phyloP scores from a whole-genome alignment of 2,797 vertebrate genomes.

The Rhynchotus rufescens region DNA sequence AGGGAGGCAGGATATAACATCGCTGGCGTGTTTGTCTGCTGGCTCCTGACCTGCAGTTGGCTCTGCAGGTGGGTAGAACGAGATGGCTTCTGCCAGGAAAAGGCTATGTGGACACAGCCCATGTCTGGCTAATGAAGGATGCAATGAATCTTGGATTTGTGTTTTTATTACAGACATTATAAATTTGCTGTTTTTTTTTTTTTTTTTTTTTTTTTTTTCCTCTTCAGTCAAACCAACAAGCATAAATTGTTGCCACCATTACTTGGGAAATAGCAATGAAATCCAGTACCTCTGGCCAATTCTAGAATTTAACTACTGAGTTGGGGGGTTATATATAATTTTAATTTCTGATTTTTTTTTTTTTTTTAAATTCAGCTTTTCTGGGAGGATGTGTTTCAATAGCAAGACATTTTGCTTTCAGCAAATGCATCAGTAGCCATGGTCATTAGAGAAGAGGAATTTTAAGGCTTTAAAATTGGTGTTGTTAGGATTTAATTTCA shows the following conservation, averaged over 20 bases:
- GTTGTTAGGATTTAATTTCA: neutral
- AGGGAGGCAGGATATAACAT: neutral
- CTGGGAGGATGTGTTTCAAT: neutral
- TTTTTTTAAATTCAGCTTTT: neutral
- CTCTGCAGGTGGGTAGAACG: neutral
- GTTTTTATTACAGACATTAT: neutral
- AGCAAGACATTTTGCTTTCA: neutral
- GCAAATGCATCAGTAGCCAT: neutral
- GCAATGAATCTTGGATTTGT: neutral
- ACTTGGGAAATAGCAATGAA: neutral
- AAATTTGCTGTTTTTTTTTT: neutral
- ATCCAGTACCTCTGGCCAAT: neutral
- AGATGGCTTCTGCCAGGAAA: neutral
- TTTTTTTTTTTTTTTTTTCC: constrained; percentile 11
- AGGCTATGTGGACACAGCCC: neutral
- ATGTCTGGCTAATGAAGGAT: neutral
- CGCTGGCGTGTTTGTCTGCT: neutral
- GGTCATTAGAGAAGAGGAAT: neutral
- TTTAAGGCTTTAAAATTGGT: neutral
- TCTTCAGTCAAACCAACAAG: neutral
- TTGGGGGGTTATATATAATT: neutral
- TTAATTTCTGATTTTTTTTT: neutral
- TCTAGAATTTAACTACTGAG: neutral
- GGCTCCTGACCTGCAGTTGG: neutral
- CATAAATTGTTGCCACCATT: neutral